Conservation (phyloP, 2,113 vertebrate genomes). For the rat (Rattus norvegicus) region DNA sequence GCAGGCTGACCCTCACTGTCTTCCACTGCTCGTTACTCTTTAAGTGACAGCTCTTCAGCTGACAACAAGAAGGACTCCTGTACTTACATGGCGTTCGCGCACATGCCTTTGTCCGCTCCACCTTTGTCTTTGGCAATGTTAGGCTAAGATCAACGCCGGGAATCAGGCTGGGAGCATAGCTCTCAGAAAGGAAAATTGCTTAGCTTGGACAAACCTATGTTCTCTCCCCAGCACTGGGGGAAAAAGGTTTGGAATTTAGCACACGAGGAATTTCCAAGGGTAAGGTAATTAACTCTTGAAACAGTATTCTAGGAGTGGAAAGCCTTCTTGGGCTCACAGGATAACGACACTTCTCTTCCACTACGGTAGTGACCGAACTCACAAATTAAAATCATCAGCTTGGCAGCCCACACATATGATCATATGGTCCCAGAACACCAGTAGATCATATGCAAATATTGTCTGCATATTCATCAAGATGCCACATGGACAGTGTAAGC, state of each 20-base stretch:
- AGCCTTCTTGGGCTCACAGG: background rate
- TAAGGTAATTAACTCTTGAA: background rate
- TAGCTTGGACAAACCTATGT: background rate
- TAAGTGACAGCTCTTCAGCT: background rate
- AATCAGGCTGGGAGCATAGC: background rate
- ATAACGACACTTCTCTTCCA: background rate
- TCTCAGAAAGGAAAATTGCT: background rate
- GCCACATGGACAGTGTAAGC: slow-evolving; percentile 56
- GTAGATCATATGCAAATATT: slow-evolving; percentile 65
- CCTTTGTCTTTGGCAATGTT: slow-evolving; percentile 16
- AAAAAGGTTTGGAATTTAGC: background rate
- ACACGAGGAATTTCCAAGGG: background rate
- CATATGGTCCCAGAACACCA: slow-evolving; percentile 26
- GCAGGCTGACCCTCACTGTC: background rate
- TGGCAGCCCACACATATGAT: slow-evolving; percentile 41
- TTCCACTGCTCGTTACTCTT: background rate
- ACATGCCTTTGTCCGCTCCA: background rate
- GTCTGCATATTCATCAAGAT: slow-evolving; percentile 65
- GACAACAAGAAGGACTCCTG: background rate
- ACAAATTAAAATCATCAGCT: slow-evolving; percentile 21
- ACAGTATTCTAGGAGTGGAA: background rate
- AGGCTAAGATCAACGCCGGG: background rate
- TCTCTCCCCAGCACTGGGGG: background rate
- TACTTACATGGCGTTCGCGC: background rate
- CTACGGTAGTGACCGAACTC: background rate